A percentile compares a stretch with the other conserved stretches of the same genome.
Evolutionary conservation across 2,797 vertebrate species (phyloP).

Genomic region (Pseudomugil gertrudae): DNA sequence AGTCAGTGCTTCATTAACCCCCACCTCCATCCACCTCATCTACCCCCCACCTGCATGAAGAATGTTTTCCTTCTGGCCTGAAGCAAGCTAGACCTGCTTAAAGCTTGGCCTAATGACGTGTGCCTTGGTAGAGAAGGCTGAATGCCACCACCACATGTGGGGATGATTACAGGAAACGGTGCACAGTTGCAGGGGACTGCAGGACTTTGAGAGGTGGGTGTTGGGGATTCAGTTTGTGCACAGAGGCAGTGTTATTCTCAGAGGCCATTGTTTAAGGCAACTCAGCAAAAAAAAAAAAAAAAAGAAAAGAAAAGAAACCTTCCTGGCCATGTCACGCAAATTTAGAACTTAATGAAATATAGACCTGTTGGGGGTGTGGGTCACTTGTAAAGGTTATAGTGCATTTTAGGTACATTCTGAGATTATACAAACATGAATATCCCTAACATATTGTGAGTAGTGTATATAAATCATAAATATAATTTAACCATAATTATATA

Average conservation of each 20-base stretch:
- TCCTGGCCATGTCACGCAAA: slow-evolving; percentile 78
- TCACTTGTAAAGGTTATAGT: no score
- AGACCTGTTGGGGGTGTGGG: slow-evolving; percentile 36
- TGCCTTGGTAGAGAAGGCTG: slow-evolving; percentile 74
- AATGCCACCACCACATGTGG: slow-evolving; percentile 83
- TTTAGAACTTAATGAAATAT: slow-evolving; percentile 75
- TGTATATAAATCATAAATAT: no score
- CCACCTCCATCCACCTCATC: slow-evolving; percentile 54
- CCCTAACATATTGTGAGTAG: no score
- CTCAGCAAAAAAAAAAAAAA: no score
- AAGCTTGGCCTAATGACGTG: slow-evolving; percentile 83
- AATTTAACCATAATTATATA: neutral
- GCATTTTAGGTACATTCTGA: no score
- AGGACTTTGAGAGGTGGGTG: slow-evolving; percentile 54
- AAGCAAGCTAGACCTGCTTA: slow-evolving; percentile 78
- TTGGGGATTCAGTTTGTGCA: slow-evolving; percentile 63
- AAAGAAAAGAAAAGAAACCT: slow-evolving; percentile 74
- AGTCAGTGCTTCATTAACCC: slow-evolving; percentile 75
- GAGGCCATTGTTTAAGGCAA: slow-evolving; percentile 73
- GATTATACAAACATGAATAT: no score
- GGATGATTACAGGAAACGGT: slow-evolving; percentile 85
- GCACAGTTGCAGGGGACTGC: slow-evolving; percentile 74
- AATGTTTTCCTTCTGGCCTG: slow-evolving; percentile 73
- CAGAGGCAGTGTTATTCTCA: slow-evolving; percentile 71
- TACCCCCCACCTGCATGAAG: slow-evolving; percentile 64